phyloP scores from a whole-genome alignment of 2,113 vertebrate species.

The Microcebus tavaratra region DNA sequence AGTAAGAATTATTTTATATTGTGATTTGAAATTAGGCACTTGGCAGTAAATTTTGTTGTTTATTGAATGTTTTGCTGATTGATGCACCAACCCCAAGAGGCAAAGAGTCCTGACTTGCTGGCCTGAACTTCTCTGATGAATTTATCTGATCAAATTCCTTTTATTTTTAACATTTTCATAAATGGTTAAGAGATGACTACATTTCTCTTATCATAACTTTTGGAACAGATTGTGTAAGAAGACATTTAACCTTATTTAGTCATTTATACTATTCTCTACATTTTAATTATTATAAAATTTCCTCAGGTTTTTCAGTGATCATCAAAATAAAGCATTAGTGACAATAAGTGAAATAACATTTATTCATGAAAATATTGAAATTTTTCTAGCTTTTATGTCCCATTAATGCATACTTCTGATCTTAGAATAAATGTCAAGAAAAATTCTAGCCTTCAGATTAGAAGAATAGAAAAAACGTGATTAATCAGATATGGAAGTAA shows the following conservation, averaged over 20 bases:
- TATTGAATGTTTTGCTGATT: not conserved
- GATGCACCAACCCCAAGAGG: not conserved
- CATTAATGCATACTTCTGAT: not conserved
- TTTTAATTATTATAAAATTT: constrained; percentile 25
- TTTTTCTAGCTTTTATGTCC: not conserved
- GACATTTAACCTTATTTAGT: not conserved
- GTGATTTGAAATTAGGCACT: not conserved
- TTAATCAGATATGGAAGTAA: not conserved
- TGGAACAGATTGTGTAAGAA: not conserved
- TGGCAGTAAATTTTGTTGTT: not conserved
- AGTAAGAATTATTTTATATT: not conserved
- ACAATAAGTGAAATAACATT: not conserved
- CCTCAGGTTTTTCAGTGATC: not conserved
- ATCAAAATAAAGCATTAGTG: constrained; percentile 24
- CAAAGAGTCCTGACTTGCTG: not conserved
- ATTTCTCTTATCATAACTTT: not conserved
- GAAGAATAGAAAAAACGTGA: not conserved
- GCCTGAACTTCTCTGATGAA: not conserved
- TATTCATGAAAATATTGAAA: constrained; percentile 1
- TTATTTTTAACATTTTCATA: not conserved
- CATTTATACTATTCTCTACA: not conserved
- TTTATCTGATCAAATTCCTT: not conserved
- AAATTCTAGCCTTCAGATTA: not conserved
- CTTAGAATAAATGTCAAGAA: constrained; percentile 10
- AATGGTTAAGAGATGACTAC: not conserved